Evolutionary conservation across 2,797 vertebrate species (phyloP).

Genomic region (Acestrorhynchus altus): DNA sequence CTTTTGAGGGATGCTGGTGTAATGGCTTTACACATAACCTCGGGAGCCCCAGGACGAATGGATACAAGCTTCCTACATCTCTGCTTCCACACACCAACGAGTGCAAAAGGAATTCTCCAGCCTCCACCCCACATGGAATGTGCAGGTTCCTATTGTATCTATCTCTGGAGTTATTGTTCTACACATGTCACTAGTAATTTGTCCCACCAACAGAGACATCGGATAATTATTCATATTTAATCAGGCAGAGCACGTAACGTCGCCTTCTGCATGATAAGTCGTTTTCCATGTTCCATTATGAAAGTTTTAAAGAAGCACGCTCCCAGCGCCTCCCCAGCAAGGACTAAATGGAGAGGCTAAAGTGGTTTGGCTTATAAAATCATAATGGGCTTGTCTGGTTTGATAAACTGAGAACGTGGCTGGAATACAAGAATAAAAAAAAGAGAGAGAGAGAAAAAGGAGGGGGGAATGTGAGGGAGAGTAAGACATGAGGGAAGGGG

Average conservation of each 20-base stretch:
- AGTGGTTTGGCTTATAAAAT: constrained; percentile 86
- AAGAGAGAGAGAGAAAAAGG: constrained; percentile 27
- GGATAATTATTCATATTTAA: constrained; percentile 88
- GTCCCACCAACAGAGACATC: constrained; percentile 71
- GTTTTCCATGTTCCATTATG: constrained; percentile 86
- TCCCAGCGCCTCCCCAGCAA: constrained; percentile 61
- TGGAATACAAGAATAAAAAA: constrained; percentile 66
- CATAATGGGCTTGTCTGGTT: constrained; percentile 82
- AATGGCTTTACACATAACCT: constrained; percentile 44
- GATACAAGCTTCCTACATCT: constrained; percentile 36
- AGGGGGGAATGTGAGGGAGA: constrained; percentile 43
- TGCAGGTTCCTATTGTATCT: constrained; percentile 61
- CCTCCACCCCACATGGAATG: constrained; percentile 19
- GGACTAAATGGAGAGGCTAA: constrained; percentile 82
- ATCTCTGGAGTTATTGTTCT: constrained; percentile 80
- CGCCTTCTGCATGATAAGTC: constrained; percentile 77
- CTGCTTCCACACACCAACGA: constrained; percentile 7
- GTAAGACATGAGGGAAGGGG: neutral
- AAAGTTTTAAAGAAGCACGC: constrained; percentile 81
- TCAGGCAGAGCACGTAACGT: constrained; percentile 74
- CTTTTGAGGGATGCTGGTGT: constrained; percentile 44
- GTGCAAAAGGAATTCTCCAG: constrained; percentile 20
- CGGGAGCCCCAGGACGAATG: constrained; percentile 18
- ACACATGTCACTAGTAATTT: constrained; percentile 82
- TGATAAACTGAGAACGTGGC: constrained; percentile 78